Conservation (phyloP, 2,113 vertebrate species). For the Ceuthmochares aereus region DNA sequence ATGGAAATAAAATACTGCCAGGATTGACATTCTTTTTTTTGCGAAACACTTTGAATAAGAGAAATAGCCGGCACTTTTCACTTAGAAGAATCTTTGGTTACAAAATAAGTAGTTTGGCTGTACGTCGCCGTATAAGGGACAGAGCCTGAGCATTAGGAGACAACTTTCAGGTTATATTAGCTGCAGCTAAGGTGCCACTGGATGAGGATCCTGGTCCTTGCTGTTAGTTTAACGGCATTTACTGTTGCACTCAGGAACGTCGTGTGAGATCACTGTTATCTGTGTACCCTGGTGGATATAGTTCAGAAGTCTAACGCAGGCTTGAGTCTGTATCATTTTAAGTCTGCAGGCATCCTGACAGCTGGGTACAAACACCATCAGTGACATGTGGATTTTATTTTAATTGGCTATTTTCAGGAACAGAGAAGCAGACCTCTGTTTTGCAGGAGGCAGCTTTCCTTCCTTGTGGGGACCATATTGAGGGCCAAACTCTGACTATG, state of each 20-base stretch:
- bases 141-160: background rate
- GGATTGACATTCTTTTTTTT: background rate
- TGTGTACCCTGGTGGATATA: background rate
- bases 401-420: background rate
- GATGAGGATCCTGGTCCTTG: background rate
- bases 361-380: background rate
- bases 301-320: background rate
- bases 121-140: background rate
- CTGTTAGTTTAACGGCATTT: background rate
- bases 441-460: background rate
- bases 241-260: background rate
- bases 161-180: background rate
- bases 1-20: conserved; percentile 30
- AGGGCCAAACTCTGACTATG: background rate
- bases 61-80: background rate
- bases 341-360: background rate
- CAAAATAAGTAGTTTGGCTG: background rate
- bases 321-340: background rate
- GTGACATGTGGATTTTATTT: background rate
- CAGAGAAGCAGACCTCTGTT: background rate
- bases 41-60: background rate
- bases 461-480: background rate
- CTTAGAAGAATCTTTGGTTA: background rate
- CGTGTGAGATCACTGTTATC: background rate
- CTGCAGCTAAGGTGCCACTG: background rate